Base-by-base conservation (phyloP, 2,113 vertebrate genomes). In the Rhodinocichla rosea region DNA sequence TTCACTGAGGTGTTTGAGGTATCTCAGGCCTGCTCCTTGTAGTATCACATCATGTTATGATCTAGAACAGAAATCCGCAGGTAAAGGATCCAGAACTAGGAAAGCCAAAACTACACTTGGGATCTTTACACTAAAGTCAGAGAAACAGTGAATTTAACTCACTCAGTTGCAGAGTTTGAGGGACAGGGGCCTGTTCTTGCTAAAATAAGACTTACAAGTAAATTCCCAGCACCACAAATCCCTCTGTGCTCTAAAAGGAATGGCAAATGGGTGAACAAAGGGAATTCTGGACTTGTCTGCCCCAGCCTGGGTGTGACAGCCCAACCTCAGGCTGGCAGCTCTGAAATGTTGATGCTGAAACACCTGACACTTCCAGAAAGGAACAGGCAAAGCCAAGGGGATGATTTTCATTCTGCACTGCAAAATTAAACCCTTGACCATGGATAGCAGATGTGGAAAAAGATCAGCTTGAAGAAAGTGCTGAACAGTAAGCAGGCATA, bases 1-100 rank as follows among this genome's bases (percentile, higher is more conserved):
- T 85, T 68, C 39, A 20, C 35, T 23, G 52, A 37, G 45, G 42
- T 49, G 57, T 85, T 21, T 1, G 42, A 28, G 33, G 40, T 40
- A 6, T 50, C 70, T 73, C 79, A 82, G n/a, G 40, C 37, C 49
- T 27, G 18, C 10, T 57, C 35, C 78, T 73, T 74, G n/a, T 69
- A 35, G 1, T 0, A 6, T 28, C 26, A 57, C 21, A 55, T 80
- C 23, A 32, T 2, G 0, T 40, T 30, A 13, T 49, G 26, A 45
- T 24, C 68, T 57, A 27, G 21, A 80, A 42, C 18, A 69, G 50
- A 79, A 92, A 78, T 30, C 27, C 21, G 45, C 24, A 33, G 1
- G 8, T 63, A 92, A n/a, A 70, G 45, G 49, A 60, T 24, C 33
- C 83, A 86, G 80, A 80, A 70, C 12, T 14, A 55, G 50, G 59